A percentile compares a stretch with the other conserved stretches of the same genome.
These are phyloP conservation scores for Sycophaga agraensis DNA, from an alignment of 1,140 invertebrate genomes.

Conservation along the genomic window DNA sequence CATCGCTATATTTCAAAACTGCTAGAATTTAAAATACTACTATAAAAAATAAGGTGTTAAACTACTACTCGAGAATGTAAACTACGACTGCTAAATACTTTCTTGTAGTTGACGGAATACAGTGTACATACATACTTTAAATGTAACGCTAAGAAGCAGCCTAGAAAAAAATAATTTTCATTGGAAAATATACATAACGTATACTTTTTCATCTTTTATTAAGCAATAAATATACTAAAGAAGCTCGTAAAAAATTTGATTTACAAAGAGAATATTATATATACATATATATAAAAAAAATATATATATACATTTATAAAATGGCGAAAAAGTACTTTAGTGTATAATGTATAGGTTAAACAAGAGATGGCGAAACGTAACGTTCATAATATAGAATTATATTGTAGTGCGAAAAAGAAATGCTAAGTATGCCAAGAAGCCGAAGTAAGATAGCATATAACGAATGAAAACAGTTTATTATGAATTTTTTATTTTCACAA, in stretches of 20 bases:
- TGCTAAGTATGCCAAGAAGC: slow-evolving; percentile 27
- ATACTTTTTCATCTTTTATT: slow-evolving; percentile 7
- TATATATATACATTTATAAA: slow-evolving; percentile 9
- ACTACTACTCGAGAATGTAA: background rate
- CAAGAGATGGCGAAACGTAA: no score
- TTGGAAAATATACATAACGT: slow-evolving; percentile 11
- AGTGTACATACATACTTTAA: slow-evolving; percentile 24
- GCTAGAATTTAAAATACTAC: slow-evolving; percentile 1
- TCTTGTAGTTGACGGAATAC: slow-evolving; percentile 21
- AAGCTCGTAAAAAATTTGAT: slow-evolving; percentile 4
- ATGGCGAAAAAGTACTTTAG: background rate
- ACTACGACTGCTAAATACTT: slow-evolving; percentile 17
- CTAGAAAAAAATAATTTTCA: slow-evolving; percentile 5
- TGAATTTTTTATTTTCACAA: slow-evolving; percentile 27
- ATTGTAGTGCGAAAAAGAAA: slow-evolving; percentile 12
- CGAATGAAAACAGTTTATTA: slow-evolving; percentile 1
- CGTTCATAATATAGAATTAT: slow-evolving; percentile 7
- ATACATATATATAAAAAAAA: background rate
- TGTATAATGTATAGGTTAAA: slow-evolving; percentile 3
- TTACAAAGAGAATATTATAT: slow-evolving; percentile 3
- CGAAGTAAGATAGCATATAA: slow-evolving; percentile 10
- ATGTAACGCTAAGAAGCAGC: background rate
- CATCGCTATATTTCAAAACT: background rate
- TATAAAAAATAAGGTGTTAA: slow-evolving; percentile 4
- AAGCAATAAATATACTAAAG: slow-evolving; percentile 1